Conservation (phyloP, 2,888 invertebrate species). For the Cerastis leucographa region DNA sequence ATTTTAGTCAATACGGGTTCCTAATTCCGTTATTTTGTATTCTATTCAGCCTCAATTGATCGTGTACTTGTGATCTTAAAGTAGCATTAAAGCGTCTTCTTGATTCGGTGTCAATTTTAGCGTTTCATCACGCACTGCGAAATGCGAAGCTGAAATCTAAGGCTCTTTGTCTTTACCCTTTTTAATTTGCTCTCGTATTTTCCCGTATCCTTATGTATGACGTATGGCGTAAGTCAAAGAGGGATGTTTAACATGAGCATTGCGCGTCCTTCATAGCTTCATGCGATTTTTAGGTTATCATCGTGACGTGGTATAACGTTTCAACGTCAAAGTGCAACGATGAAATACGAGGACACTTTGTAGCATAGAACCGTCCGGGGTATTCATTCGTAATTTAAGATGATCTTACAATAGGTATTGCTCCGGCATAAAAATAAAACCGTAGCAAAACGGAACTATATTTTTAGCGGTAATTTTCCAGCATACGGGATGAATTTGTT, state of each 20-base stretch:
- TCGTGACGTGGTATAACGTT: not conserved
- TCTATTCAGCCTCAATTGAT: not conserved
- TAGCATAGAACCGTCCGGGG: slow-evolving; percentile 1
- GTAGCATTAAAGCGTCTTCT: not conserved
- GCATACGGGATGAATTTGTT: not conserved
- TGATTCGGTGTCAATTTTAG: not conserved
- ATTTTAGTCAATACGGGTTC: slow-evolving; percentile 2
- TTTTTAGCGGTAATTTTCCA: not conserved
- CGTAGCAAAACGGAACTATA: not conserved
- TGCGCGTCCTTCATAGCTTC: not conserved
- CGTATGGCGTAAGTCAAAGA: not conserved
- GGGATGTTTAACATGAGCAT: not conserved
- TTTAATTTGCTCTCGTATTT: not conserved
- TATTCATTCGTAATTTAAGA: not conserved
- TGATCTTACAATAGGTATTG: not conserved
- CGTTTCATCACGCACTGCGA: not conserved
- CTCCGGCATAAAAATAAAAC: not conserved
- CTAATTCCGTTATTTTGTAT: not conserved
- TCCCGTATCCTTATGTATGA: not conserved
- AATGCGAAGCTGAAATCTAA: not conserved
- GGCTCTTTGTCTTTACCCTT: not conserved
- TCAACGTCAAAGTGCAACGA: not conserved
- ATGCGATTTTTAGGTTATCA: slow-evolving; percentile 40
- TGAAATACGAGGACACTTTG: not conserved
- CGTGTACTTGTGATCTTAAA: slow-evolving; percentile 9